Evolutionary conservation across 2,113 vertebrate genomes (phyloP).

Genomic region (Pampusana beccarii): DNA sequence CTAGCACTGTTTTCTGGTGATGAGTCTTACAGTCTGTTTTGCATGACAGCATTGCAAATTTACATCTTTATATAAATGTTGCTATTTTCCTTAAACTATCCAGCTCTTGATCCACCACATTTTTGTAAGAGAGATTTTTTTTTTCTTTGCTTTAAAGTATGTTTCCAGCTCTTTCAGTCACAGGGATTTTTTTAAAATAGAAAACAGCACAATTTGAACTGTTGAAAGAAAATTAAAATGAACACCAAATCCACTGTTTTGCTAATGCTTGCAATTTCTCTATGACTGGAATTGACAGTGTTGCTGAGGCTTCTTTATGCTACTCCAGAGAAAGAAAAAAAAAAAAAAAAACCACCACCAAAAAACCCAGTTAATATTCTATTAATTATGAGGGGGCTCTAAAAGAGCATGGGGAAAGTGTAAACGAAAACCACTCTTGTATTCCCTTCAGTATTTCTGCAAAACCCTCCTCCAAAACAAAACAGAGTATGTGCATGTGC

Average conservation of each 20-base stretch:
- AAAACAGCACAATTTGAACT: not conserved
- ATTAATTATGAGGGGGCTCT: not conserved
- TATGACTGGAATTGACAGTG: not conserved
- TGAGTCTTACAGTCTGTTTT: not conserved
- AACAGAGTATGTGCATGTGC: not conserved
- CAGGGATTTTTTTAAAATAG: not conserved
- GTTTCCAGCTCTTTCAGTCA: not conserved
- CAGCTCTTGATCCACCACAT: not conserved
- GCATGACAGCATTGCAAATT: not conserved
- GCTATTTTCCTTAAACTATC: not conserved
- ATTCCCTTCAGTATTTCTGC: not conserved
- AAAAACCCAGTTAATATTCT: not conserved
- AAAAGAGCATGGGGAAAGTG: not conserved
- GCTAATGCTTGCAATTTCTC: constrained; percentile 7
- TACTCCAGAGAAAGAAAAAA: not conserved
- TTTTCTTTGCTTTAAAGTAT: not conserved
- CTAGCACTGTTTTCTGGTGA: not conserved
- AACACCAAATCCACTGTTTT: not conserved
- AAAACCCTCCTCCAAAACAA: not conserved
- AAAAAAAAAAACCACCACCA: no score
- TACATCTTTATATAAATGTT: not conserved
- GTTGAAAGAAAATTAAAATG: constrained; percentile 11
- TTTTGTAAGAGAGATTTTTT: not conserved
- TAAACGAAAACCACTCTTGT: constrained; percentile 35
- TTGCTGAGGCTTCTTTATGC: not conserved